Evolutionary conservation across 2,888 invertebrate genomes (phyloP).

Genomic region (Cephus rjabovi): DNA sequence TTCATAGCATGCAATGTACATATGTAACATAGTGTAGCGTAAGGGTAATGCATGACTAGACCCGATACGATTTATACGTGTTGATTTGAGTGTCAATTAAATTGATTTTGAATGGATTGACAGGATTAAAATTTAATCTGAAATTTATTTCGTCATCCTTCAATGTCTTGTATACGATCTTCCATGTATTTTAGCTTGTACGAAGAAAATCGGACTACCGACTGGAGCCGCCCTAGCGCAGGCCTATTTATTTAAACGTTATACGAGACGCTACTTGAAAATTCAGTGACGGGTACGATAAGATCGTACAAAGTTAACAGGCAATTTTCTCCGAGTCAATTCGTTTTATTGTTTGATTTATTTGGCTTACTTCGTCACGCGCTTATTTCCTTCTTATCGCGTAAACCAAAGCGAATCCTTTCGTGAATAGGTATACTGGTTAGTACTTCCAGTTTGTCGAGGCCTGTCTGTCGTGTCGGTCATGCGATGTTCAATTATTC

Average conservation of each 20-base stretch:
- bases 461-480: neutral
- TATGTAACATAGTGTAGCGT: no score
- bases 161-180: no score
- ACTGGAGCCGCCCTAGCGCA: neutral
- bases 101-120: neutral
- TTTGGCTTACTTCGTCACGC: neutral
- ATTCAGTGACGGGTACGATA: neutral
- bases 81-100: neutral
- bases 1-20: neutral
- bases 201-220: neutral
- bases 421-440: neutral
- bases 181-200: neutral
- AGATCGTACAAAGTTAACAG: neutral
- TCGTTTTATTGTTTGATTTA: neutral
- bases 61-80: neutral
- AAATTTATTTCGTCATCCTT: neutral
- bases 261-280: neutral
- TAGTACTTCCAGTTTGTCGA: neutral
- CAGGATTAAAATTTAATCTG: neutral
- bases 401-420: neutral
- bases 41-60: neutral
- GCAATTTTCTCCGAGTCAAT: neutral
- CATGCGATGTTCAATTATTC: conserved; percentile 29
- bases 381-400: neutral
- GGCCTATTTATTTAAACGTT: neutral